Conservation (phyloP, 2,113 vertebrate genomes). For the Cisticola juncidis region DNA sequence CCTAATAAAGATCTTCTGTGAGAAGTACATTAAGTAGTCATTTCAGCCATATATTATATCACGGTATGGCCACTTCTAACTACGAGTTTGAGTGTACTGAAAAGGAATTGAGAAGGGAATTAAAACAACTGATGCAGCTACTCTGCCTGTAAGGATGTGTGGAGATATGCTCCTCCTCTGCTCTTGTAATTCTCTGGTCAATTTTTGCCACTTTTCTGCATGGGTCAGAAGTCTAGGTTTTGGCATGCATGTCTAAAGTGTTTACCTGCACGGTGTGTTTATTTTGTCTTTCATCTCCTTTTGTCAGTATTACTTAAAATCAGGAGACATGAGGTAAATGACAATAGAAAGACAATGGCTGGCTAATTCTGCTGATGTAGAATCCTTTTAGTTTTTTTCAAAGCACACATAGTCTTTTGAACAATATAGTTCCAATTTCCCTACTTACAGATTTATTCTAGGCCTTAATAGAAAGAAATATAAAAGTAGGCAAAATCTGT, state of each 20-base stretch:
- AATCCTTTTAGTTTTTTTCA: background rate
- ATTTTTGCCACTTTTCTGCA: background rate
- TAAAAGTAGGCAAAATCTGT: background rate
- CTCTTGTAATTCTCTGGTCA: background rate
- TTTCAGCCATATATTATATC: background rate
- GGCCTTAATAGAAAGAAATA: background rate
- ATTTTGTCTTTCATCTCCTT: background rate
- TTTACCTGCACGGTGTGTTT: background rate
- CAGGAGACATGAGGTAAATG: background rate
- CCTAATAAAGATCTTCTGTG: background rate
- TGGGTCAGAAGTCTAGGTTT: background rate
- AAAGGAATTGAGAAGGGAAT: background rate
- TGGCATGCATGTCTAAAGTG: background rate
- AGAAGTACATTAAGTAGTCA: background rate
- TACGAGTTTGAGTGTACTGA: background rate
- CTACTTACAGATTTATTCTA: background rate
- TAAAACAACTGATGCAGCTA: background rate
- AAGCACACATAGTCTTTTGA: background rate
- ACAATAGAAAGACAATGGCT: background rate
- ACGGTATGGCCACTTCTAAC: background rate
- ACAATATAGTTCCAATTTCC: background rate
- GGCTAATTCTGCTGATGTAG: background rate
- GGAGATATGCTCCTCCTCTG: background rate
- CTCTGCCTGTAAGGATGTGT: background rate
- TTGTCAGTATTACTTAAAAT: background rate